These are phyloP conservation scores for Phanerotoma sp. DNA, from an alignment of 2,888 invertebrate genomes.

Conservation along the genomic window DNA sequence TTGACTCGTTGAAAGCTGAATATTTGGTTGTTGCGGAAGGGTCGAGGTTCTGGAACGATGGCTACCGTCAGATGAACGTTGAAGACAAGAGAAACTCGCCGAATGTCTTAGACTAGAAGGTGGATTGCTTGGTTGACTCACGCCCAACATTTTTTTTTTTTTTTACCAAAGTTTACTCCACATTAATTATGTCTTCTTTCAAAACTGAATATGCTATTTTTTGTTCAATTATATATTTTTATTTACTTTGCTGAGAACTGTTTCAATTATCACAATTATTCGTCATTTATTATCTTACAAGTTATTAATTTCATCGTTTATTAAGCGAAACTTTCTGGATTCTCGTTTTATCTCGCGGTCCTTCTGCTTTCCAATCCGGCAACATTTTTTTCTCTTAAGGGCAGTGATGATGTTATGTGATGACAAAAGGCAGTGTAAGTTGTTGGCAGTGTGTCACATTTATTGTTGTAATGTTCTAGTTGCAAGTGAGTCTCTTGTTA, in stretches of 20 bases:
- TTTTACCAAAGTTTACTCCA: conserved; percentile 8
- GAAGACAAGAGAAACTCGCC: conserved; percentile 59
- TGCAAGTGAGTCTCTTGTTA: conserved; percentile 8
- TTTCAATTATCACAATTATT: no score
- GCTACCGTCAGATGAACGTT: conserved; percentile 45
- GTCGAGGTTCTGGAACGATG: conserved; percentile 55
- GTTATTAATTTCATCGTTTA: conserved; percentile 7
- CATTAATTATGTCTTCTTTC: neutral
- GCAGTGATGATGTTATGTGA: no score
- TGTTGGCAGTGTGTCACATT: conserved; percentile 19
- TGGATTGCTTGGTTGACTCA: conserved; percentile 54
- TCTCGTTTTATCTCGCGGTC: neutral
- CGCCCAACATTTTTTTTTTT: conserved; percentile 52
- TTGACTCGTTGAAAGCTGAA: conserved; percentile 27
- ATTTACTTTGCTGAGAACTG: no score
- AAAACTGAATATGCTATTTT: no score
- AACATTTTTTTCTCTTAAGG: neutral
- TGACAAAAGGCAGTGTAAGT: conserved; percentile 8
- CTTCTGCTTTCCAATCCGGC: neutral
- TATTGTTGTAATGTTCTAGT: conserved; percentile 17
- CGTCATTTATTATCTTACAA: neutral
- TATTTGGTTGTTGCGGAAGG: conserved; percentile 53
- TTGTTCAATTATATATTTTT: no score
- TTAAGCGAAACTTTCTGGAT: conserved; percentile 1
- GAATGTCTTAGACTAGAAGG: conserved; percentile 58